Evolutionary conservation across 2,888 invertebrate species (phyloP).

Genomic region (Shargacucullia verbasci): DNA sequence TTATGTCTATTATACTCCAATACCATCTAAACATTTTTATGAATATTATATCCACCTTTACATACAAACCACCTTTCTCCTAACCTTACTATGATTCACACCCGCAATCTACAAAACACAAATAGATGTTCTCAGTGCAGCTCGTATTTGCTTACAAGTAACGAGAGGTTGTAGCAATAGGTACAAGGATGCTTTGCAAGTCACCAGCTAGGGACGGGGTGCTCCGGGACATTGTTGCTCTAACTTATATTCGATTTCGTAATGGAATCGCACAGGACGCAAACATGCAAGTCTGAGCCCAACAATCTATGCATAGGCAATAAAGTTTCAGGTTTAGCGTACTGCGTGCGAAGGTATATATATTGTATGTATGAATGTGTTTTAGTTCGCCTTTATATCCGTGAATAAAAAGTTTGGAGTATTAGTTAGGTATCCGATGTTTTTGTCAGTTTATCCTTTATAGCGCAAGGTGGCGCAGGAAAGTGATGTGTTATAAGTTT

Average conservation of each 20-base stretch:
- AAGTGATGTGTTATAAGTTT: too few species aligned
- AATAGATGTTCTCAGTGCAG: slow-evolving; percentile 18
- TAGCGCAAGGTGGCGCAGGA: too few species aligned
- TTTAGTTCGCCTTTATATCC: slow-evolving; percentile 18
- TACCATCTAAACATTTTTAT: too few species aligned
- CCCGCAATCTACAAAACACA: slow-evolving; percentile 1
- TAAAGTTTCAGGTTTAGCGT: slow-evolving; percentile 38
- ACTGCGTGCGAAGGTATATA: slow-evolving; percentile 14
- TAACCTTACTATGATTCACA: neutral
- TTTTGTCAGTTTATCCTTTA: too few species aligned
- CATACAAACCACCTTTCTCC: too few species aligned
- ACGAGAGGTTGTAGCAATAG: slow-evolving; percentile 66
- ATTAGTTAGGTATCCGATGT: too few species aligned
- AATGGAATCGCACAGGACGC: slow-evolving; percentile 64
- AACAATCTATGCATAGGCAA: slow-evolving; percentile 45
- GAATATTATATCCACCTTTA: too few species aligned
- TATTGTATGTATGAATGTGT: slow-evolving; percentile 17
- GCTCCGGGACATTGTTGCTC: slow-evolving; percentile 60
- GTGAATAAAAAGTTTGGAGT: slow-evolving; percentile 7
- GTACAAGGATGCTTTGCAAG: slow-evolving; percentile 60
- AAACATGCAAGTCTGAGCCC: slow-evolving; percentile 43
- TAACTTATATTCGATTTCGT: slow-evolving; percentile 75
- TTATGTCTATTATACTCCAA: too few species aligned
- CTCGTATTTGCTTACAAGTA: slow-evolving; percentile 65
- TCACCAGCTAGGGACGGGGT: slow-evolving; percentile 52